phyloP scores from a whole-genome alignment of 2,797 vertebrate genomes.

The Tragopan temminckii region DNA sequence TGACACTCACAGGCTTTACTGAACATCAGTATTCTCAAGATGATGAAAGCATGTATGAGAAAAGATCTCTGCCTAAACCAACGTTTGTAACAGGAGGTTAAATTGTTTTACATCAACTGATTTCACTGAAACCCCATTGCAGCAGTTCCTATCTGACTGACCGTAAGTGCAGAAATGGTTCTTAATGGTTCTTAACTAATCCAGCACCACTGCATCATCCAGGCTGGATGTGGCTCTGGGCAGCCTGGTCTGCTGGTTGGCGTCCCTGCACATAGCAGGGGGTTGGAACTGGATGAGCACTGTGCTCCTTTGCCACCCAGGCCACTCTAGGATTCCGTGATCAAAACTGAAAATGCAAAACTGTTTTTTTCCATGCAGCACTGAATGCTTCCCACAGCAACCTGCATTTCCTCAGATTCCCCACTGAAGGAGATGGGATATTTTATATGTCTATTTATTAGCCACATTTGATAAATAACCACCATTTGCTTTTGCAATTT shows the following conservation, averaged over 20 bases:
- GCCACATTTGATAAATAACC: neutral
- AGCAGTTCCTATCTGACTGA: neutral
- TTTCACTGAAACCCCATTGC: rapidly evolving
- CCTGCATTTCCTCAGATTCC: too few relatives aligned
- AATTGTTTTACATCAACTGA: neutral
- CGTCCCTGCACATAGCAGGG: too few relatives aligned
- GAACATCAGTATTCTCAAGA: rapidly evolving
- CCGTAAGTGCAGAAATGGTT: neutral
- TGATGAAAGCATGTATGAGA: neutral
- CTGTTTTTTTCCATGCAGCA: neutral
- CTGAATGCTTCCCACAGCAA: neutral
- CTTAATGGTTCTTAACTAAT: neutral
- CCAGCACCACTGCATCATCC: neutral
- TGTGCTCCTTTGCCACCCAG: too few relatives aligned
- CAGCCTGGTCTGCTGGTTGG: too few relatives aligned
- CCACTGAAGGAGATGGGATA: neutral
- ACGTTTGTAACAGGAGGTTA: neutral
- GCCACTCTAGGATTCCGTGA: too few relatives aligned
- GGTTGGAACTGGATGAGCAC: too few relatives aligned
- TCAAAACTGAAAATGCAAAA: neutral
- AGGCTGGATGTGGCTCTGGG: too few relatives aligned
- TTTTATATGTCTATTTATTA: neutral
- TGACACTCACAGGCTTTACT: neutral
- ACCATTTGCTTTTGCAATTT: neutral
- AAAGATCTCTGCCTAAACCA: neutral